Evolutionary conservation across 1,140 invertebrate genomes (phyloP).

Genomic region (Calycopis cecrops): DNA sequence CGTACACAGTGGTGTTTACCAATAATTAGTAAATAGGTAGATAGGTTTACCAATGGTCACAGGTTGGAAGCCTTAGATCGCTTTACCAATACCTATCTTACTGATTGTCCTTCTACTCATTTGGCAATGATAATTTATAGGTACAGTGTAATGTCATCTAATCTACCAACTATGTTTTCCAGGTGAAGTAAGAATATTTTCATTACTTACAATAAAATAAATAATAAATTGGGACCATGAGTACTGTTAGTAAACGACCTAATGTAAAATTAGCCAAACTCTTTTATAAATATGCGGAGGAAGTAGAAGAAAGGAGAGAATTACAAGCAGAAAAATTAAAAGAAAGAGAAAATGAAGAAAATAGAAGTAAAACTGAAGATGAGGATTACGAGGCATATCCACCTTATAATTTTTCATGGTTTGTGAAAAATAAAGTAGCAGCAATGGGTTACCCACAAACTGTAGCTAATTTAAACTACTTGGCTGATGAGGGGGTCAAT

Average conservation of each 20-base stretch:
- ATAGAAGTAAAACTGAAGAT: slow-evolving; percentile 26
- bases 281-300: slow-evolving; percentile 57
- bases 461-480: slow-evolving; percentile 76
- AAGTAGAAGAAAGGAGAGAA: slow-evolving; percentile 18
- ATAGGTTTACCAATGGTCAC: no score
- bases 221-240: slow-evolving; percentile 32
- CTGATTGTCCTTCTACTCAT: no score
- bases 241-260: slow-evolving; percentile 38
- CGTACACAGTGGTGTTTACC: no score
- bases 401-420: slow-evolving; percentile 67
- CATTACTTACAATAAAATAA: neutral
- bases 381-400: slow-evolving; percentile 44
- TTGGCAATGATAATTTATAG: no score
- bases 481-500: slow-evolving; percentile 73
- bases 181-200: neutral
- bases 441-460: slow-evolving; percentile 76
- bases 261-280: slow-evolving; percentile 63
- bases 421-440: slow-evolving; percentile 62
- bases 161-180: no score
- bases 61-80: no score
- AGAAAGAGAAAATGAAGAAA: slow-evolving; percentile 16
- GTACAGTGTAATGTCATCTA: no score
- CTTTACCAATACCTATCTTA: no score
- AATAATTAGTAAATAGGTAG: no score
- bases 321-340: slow-evolving; percentile 26